Conservation (phyloP, 2,113 vertebrate species). For the Trochalopteron elliotii region DNA sequence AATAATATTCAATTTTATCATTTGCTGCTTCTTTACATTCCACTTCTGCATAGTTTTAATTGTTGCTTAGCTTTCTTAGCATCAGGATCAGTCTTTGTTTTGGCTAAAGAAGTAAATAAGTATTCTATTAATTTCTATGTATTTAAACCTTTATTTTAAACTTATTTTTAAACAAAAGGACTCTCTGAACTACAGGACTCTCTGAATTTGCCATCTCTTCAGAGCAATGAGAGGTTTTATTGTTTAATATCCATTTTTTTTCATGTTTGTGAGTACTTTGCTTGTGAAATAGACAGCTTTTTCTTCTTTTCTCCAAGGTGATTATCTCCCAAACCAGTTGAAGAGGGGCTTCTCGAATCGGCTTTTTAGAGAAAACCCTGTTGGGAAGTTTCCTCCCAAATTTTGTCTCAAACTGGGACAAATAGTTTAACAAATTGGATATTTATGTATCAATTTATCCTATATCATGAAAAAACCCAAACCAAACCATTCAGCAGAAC, state of each 20-base stretch:
- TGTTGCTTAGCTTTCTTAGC: not conserved
- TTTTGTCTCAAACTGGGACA: not conserved
- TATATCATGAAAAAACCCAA: not conserved
- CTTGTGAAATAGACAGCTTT: not conserved
- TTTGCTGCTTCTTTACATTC: not conserved
- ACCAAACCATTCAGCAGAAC: not conserved
- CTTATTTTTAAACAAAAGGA: not conserved
- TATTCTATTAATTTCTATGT: not conserved
- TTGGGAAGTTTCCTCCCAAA: not conserved
- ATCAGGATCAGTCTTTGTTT: not conserved
- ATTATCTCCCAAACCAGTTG: too few relatives aligned
- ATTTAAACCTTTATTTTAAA: not conserved
- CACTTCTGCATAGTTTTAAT: not conserved
- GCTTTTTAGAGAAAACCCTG: not conserved
- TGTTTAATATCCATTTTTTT: not conserved
- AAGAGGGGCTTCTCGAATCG: not conserved
- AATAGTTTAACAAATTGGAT: not conserved
- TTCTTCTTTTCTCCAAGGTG: not conserved
- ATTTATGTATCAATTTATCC: not conserved
- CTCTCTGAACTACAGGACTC: not conserved
- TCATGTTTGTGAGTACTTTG: not conserved
- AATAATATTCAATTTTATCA: not conserved
- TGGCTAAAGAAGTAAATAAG: not conserved
- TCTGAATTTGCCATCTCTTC: not conserved
- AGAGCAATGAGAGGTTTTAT: not conserved